Conservation (phyloP, 2,797 vertebrate species). For the Garrulus glandarius region DNA sequence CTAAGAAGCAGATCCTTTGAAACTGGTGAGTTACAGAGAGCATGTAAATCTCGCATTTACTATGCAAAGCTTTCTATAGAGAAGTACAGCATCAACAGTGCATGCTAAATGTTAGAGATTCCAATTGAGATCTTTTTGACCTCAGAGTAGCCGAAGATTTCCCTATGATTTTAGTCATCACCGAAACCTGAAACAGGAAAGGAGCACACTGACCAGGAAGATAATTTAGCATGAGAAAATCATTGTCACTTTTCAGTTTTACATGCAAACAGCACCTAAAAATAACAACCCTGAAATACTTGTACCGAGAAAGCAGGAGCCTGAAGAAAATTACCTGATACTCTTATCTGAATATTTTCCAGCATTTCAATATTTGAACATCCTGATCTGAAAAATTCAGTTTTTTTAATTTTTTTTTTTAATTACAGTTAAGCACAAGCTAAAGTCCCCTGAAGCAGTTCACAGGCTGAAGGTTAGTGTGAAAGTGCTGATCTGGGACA, state of each 20-base stretch:
- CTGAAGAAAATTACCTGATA: not conserved
- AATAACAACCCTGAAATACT: not conserved
- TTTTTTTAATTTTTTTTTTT: too few relatives aligned
- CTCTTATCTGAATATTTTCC: not conserved
- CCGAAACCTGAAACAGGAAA: not conserved
- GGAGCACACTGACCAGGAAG: not conserved
- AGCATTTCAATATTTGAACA: not conserved
- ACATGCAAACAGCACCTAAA: not conserved
- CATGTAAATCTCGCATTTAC: not conserved
- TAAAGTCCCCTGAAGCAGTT: not conserved
- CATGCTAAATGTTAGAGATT: not conserved
- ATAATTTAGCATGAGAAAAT: not conserved
- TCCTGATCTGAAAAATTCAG: not conserved
- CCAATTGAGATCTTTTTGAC: not conserved
- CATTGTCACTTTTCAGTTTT: not conserved
- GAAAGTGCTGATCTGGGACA: not conserved
- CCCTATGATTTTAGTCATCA: not conserved
- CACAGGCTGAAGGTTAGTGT: not conserved
- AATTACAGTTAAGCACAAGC: not conserved
- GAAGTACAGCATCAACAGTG: not conserved
- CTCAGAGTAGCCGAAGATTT: not conserved
- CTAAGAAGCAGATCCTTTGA: conserved; percentile 20
- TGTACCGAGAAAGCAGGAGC: not conserved
- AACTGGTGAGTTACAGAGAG: not conserved
- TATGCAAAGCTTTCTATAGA: not conserved